phyloP scores from a whole-genome alignment of 1,140 invertebrate genomes.

The Cotesia vestalis region DNA sequence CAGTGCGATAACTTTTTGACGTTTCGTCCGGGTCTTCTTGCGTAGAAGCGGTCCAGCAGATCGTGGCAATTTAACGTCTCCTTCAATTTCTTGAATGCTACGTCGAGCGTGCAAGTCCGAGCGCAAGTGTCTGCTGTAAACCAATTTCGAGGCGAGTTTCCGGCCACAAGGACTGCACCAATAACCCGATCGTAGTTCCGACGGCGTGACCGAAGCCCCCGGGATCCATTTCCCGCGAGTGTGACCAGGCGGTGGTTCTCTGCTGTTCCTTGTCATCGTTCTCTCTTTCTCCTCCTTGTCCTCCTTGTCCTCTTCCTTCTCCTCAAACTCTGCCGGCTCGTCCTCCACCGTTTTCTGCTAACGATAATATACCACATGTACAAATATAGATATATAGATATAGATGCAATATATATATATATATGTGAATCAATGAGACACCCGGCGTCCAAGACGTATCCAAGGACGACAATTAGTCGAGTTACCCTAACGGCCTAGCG shows the following conservation, averaged over 20 bases:
- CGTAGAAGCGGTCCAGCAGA: conserved; percentile 25
- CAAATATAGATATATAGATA: no score
- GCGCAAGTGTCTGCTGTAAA: conserved; percentile 79
- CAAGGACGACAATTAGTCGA: conserved; percentile 50
- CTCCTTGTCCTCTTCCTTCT: conserved; percentile 6
- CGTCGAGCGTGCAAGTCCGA: conserved; percentile 78
- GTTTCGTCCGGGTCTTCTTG: conserved; percentile 14
- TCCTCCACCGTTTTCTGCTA: conserved; percentile 52
- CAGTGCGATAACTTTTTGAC: conserved; percentile 19
- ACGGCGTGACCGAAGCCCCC: conserved; percentile 60
- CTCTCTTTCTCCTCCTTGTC: conserved; percentile 49
- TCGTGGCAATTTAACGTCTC: conserved; percentile 33
- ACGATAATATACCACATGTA: background rate
- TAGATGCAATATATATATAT: no score
- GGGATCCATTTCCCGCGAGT: conserved; percentile 83
- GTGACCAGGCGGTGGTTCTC: conserved; percentile 71
- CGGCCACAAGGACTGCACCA: conserved; percentile 84
- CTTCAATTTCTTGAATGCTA: conserved; percentile 70
- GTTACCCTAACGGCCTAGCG: conserved; percentile 42
- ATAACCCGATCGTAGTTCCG: conserved; percentile 65
- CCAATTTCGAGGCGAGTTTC: conserved; percentile 73
- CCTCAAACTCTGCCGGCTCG: conserved; percentile 16
- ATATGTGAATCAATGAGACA: conserved; percentile 37
- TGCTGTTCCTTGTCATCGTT: conserved; percentile 52
- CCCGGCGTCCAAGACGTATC: conserved; percentile 16